These are phyloP conservation scores for Glareola pratincola DNA, from an alignment of 2,113 vertebrate genomes.

Conservation along the genomic window DNA sequence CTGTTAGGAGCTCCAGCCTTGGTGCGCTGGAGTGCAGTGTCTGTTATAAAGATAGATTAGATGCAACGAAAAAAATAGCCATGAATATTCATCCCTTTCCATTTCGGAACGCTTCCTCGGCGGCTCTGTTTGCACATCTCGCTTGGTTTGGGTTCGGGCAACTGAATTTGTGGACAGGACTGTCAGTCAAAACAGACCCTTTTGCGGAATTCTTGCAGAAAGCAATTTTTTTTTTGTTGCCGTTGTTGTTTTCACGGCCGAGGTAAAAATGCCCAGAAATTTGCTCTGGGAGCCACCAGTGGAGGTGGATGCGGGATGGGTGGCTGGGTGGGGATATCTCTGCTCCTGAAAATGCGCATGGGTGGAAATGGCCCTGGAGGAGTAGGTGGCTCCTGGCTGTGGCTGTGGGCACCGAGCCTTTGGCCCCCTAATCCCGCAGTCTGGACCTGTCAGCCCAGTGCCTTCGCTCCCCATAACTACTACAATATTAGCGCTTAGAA, in stretches of 20 bases:
- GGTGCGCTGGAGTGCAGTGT: background rate
- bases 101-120: fast-evolving
- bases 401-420: fast-evolving
- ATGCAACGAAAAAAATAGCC: background rate
- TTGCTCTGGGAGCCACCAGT: background rate
- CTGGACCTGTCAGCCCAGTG: background rate
- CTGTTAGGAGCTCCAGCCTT: background rate
- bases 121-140: background rate
- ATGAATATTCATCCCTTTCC: background rate
- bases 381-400: background rate
- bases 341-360: background rate
- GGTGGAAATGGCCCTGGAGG: background rate
- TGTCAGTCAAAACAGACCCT: background rate
- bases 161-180: background rate
- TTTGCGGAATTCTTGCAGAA: background rate
- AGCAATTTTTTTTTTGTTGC: background rate
- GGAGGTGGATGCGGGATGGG: background rate
- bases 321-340: background rate
- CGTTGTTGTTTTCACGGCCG: background rate
- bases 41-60: background rate
- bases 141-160: background rate
- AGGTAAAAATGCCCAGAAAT: background rate
- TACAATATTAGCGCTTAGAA: background rate
- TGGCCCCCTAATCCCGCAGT: background rate
- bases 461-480: background rate